A percentile compares a stretch with the other conserved stretches of the same genome.
These are phyloP conservation scores for Heterodera filipjevi DNA, from an alignment of 2,888 invertebrate species.

Conservation along the genomic window DNA sequence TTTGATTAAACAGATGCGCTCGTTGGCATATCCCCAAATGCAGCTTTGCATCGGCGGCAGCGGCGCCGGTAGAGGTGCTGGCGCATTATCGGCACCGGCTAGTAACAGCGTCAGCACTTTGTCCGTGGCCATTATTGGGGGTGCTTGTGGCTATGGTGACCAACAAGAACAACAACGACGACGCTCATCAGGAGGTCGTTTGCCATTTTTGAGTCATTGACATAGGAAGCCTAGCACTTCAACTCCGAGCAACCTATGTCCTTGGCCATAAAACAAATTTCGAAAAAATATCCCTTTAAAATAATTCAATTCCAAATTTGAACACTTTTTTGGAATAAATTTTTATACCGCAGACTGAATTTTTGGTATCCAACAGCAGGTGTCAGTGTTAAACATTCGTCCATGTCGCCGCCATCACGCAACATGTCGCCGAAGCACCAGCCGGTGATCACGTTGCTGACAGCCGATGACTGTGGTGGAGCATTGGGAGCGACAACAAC, in stretches of 20 bases:
- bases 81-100: neutral
- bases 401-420: neutral
- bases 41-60: slow-evolving; percentile 43
- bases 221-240: too few relatives aligned
- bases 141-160: neutral
- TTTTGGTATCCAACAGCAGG: too few relatives aligned
- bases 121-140: neutral
- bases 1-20: slow-evolving; percentile 47
- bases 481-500: neutral
- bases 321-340: too few relatives aligned
- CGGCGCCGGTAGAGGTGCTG: too few relatives aligned
- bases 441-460: neutral
- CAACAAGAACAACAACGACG: slow-evolving; percentile 7
- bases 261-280: too few relatives aligned
- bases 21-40: slow-evolving; percentile 39
- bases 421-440: neutral
- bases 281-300: too few relatives aligned
- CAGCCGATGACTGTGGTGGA: neutral
- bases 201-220: too few relatives aligned
- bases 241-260: too few relatives aligned
- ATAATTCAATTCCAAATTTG: too few relatives aligned
- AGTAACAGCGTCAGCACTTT: neutral
- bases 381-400: neutral
- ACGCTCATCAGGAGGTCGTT: neutral
- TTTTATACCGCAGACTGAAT: too few relatives aligned